phyloP scores from a whole-genome alignment of 2,888 invertebrate species.

The Melikaiella ostensackeni region DNA sequence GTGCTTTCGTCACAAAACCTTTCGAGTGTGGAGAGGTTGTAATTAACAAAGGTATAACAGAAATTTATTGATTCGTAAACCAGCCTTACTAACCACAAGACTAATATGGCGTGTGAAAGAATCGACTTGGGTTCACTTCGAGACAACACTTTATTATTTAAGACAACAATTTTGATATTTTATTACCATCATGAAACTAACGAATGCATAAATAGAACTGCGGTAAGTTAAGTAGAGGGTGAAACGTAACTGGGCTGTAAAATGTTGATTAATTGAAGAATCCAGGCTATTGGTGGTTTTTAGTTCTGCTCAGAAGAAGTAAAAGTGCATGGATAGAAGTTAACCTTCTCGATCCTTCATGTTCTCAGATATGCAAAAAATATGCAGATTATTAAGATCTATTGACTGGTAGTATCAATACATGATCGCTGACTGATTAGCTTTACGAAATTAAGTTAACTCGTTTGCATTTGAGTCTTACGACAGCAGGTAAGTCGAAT shows the following conservation, averaged over 20 bases:
- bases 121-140: background rate
- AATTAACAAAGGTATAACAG: slow-evolving; percentile 31
- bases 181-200: background rate
- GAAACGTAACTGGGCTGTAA: too few relatives aligned
- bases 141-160: background rate
- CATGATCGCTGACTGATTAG: slow-evolving; percentile 1
- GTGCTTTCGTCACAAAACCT: background rate
- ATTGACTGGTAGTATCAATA: background rate
- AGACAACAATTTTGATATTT: background rate
- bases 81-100: slow-evolving; percentile 23
- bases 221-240: too few relatives aligned
- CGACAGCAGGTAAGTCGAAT: slow-evolving; percentile 7
- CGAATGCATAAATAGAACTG: background rate
- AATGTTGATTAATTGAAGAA: slow-evolving; percentile 1
- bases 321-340: too few relatives aligned
- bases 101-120: slow-evolving; percentile 4
- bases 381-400: background rate
- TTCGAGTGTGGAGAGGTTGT: slow-evolving; percentile 10
- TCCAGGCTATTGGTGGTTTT: background rate
- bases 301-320: too few relatives aligned
- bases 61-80: background rate
- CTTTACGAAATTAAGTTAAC: slow-evolving; percentile 1
- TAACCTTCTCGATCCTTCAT: slow-evolving; percentile 11
- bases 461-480: slow-evolving; percentile 13
- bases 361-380: slow-evolving; percentile 1